These are phyloP conservation scores for Frieseomelitta varia DNA, from an alignment of 1,140 invertebrate species.

Conservation along the genomic window DNA sequence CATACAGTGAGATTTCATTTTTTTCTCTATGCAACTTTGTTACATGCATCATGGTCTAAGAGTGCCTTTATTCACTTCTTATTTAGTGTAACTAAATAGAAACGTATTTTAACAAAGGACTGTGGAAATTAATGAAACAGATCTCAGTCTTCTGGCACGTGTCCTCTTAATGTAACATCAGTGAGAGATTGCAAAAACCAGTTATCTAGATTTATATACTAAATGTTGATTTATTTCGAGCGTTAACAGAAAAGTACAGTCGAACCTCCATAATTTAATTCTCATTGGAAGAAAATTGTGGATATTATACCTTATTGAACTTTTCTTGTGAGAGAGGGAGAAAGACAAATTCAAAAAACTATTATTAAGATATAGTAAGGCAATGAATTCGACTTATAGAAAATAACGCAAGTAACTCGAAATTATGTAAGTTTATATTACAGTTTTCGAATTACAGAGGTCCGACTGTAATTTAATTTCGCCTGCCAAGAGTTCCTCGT, in stretches of 20 bases:
- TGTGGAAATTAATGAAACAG: conserved; percentile 10
- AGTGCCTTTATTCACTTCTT: conserved; percentile 57
- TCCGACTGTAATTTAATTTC: not conserved
- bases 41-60: conserved; percentile 47
- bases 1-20: not conserved
- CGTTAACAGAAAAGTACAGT: not conserved
- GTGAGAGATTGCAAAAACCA: not conserved
- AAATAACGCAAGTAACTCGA: too few relatives aligned
- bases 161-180: conserved; percentile 6
- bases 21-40: conserved; percentile 8
- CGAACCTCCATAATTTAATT: too few relatives aligned
- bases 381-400: too few relatives aligned
- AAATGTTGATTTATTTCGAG: conserved; percentile 15
- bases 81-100: conserved; percentile 23
- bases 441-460: too few relatives aligned
- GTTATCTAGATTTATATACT: not conserved
- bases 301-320: too few relatives aligned
- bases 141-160: conserved; percentile 43
- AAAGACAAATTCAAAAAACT: too few relatives aligned
- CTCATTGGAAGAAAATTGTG: too few relatives aligned
- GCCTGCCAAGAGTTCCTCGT: not conserved
- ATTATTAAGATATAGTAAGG: too few relatives aligned
- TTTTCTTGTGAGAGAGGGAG: too few relatives aligned
- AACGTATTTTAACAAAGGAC: conserved; percentile 9
- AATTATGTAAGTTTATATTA: too few relatives aligned